These are phyloP conservation scores for Rhopalosiphum maidis DNA, from an alignment of 1,140 invertebrate genomes.

Conservation along the genomic window DNA sequence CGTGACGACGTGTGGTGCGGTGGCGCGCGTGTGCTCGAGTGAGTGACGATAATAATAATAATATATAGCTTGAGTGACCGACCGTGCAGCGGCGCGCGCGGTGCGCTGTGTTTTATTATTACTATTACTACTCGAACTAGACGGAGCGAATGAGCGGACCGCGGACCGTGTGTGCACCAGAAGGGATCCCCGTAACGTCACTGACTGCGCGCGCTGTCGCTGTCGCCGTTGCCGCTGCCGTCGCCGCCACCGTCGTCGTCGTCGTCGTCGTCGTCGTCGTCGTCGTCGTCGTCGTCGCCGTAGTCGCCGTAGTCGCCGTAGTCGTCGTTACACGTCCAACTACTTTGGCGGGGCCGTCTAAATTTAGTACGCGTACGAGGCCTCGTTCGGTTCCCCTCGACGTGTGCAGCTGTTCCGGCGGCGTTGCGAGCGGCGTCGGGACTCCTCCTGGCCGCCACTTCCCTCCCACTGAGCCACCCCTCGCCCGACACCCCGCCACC, in stretches of 20 bases:
- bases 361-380: conserved; percentile 56
- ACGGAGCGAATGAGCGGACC: background rate
- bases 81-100: background rate
- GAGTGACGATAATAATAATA: background rate
- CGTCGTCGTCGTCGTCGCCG: background rate
- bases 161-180: background rate
- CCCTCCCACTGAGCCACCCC: conserved; percentile 15
- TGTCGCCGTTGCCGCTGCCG: background rate
- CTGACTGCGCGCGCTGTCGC: conserved; percentile 44
- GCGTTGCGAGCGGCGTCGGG: conserved; percentile 33
- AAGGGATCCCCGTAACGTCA: conserved; percentile 53
- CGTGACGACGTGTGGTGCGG: conserved; percentile 14
- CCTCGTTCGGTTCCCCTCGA: conserved; percentile 56
- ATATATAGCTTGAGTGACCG: background rate
- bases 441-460: background rate
- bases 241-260: background rate
- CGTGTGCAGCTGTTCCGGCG: conserved; percentile 56
- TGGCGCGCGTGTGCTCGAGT: background rate
- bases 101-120: background rate
- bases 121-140: background rate
- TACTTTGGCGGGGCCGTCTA: conserved; percentile 54
- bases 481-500: background rate
- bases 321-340: conserved; percentile 37
- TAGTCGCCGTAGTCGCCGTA: background rate
- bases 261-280: background rate